Evolutionary conservation across 2,888 invertebrate species (phyloP), one percentile per base, ranked within the genome.

Genomic region (Electrophaes corylata): DNA sequence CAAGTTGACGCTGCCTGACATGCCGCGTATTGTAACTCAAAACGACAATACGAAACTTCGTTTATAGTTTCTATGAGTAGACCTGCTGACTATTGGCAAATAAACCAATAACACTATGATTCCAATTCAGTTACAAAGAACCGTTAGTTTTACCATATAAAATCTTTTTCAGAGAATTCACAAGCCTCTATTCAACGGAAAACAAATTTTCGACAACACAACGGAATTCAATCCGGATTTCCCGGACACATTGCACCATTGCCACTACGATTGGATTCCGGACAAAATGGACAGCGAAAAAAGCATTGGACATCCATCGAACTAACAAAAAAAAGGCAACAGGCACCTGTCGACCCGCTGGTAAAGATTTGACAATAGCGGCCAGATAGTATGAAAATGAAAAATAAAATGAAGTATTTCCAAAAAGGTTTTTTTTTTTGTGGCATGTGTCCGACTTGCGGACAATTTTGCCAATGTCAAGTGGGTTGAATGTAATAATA

Each of bases 221-320:
- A 51, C 50, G 55, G 59, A 51, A 51, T 58, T 56, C 60, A 40
- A 55, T 56, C 60, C 23, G 19, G 51, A 55, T 50, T 37, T 16
- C 31, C 20, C 44, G 18, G 49, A 45, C 48, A 33, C 33, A 29
- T 45, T 20, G 55, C 37, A 12, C 29, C 26, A 48, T 26, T 37
- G 39, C 45, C 14, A 31, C 41, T n/a, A 5, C 54, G 45, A 57
- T 57, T 50, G 56, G 56, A 50, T 50, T 57, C 26, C 50, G 33
- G 39, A 35, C 43, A 39, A 49, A 49, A 56, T 56, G 56, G 45
- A 50, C 56, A 40, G 49, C 12, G 45, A 46, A 41, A 49, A 45
- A 14, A 5, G 55, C 29, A 29, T 31, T 19, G 10, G 45, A 45
- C 45, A 57, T 56, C 39, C 40, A 49, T 56, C 44, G 44, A 46